Evolutionary conservation across 1,140 invertebrate species (phyloP).

Genomic region (Palaemon carinicauda): DNA sequence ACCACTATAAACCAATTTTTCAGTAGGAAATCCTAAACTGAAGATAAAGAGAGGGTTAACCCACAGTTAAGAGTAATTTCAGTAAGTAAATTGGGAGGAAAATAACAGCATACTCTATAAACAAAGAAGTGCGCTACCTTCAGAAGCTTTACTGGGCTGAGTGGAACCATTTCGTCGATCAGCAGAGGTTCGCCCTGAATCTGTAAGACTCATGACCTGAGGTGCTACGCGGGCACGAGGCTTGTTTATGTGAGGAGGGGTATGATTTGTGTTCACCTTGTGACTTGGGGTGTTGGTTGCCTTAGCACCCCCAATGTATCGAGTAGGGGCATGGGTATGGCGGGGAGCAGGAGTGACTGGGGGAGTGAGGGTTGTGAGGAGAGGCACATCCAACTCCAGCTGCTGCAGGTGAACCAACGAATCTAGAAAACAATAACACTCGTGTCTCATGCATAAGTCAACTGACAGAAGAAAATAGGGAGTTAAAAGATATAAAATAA

Average conservation of each 20-base stretch:
- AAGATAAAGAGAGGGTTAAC: too few species aligned
- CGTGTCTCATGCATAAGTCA: constrained; percentile 25
- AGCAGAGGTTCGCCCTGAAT: constrained; percentile 8
- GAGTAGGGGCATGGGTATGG: constrained; percentile 30
- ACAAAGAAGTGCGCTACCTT: neutral
- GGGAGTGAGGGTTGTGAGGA: constrained; percentile 46
- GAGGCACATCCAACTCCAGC: constrained; percentile 47
- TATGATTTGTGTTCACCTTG: neutral
- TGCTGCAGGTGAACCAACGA: constrained; percentile 47
- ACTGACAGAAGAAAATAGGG: neutral
- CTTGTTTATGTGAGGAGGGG: constrained; percentile 16
- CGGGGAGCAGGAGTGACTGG: constrained; percentile 22
- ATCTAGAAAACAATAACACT: constrained; percentile 46
- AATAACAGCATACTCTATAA: neutral
- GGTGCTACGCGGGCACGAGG: constrained; percentile 44
- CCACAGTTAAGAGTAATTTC: neutral
- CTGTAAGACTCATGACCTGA: constrained; percentile 35
- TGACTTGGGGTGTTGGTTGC: neutral
- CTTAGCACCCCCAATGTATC: neutral
- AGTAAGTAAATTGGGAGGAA: neutral
- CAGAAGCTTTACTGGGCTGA: constrained; percentile 5
- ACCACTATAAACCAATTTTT: too few species aligned
- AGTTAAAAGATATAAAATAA: neutral
- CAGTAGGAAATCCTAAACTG: too few species aligned
- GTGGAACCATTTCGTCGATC: constrained; percentile 3